Evolutionary conservation across 2,888 invertebrate species (phyloP), one percentile per base, ranked within the genome.

Genomic region (Oscheius sp.): DNA sequence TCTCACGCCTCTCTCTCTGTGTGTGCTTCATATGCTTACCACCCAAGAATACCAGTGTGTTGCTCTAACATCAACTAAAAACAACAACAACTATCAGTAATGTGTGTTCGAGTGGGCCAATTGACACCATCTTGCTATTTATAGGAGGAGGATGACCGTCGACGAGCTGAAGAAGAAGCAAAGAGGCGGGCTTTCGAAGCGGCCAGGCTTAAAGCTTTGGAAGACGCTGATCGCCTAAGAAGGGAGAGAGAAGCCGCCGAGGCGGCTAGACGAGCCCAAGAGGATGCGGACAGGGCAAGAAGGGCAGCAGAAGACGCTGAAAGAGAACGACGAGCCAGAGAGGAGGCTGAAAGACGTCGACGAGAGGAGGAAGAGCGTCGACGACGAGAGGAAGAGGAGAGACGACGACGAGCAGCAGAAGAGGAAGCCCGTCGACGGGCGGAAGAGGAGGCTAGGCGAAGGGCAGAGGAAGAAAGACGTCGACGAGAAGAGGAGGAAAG

Each of bases 61-160:
- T 16, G 3, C 5, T 3, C n/a, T 49, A 49, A 49, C 49, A n/a
- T n/a, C n/a, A 3, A 35, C 35, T 35, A 35, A 35, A 35, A 3
- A 6, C 35, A 35, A 35, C 35, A 3, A 35, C 5, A 35, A 35
- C 35, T 35, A 6, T 21, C 23, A 23, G 21, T 55, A 13, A 5
- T 55, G 55, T 21, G 21, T 55, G 55, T 55, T n/a, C n/a, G n/a
- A n/a, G 55, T 55, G 55, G 55, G 23, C 21, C n/a, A n/a, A 49
- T 49, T 49, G 49, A 25, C 55, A 55, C 55, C 7, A 9, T 43
- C 61, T 61, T 41, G 61, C 61, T 41, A 61, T 43, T 61, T 87
- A 53, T 78, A 88, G 88, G 88, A 88, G 61, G 88, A 88, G 74
- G 87, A 86, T 43, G 88, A 88, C 46, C 82, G 87, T 9, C 81